Evolutionary conservation across 2,797 vertebrate genomes (phyloP).

Genomic region (Petrocephalus sullivani): DNA sequence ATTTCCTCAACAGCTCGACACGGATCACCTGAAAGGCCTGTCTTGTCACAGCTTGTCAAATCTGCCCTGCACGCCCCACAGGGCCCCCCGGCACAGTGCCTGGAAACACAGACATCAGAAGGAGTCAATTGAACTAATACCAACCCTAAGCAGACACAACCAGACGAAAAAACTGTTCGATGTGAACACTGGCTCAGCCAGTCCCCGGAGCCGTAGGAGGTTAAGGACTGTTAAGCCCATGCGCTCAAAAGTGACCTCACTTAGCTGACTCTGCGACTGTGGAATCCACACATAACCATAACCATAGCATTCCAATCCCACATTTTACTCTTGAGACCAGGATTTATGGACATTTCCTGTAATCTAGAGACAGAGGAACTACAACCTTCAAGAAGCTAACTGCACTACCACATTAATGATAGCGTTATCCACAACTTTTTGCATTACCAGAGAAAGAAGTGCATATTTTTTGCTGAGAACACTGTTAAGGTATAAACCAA

Average conservation of each 20-base stretch:
- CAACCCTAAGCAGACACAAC: background rate
- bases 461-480: background rate
- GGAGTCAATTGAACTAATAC: background rate
- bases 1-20: slow-evolving; percentile 3
- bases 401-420: too few species aligned
- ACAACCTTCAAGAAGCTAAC: too few species aligned
- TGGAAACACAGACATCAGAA: background rate
- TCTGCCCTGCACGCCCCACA: background rate
- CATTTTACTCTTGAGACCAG: background rate
- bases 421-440: background rate
- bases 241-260: background rate
- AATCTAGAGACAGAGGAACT: background rate
- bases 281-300: background rate
- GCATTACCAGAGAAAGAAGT: background rate
- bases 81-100: background rate
- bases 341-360: background rate
- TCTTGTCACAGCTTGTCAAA: background rate
- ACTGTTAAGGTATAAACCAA: background rate
- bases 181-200: background rate
- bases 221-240: background rate
- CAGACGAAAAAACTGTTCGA: background rate
- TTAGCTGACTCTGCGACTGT: background rate
- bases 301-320: background rate
- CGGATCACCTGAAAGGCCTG: background rate
- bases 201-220: background rate